Evolutionary conservation across 2,888 invertebrate genomes (phyloP).

Genomic region (Xestobium rufovillosum): DNA sequence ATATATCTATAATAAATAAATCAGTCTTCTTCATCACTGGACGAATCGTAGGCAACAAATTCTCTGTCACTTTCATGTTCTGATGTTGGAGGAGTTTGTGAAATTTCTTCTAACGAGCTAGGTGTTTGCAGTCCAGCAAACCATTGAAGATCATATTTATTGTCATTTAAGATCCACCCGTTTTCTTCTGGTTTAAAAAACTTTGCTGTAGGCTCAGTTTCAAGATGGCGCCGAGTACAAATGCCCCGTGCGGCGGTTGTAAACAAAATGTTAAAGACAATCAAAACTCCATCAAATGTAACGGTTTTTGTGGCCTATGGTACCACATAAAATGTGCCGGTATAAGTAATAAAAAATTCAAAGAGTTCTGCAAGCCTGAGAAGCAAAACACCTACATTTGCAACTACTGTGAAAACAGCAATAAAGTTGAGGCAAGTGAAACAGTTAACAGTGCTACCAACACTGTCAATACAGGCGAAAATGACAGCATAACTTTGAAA

Average conservation of each 20-base stretch:
- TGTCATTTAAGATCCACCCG: no score
- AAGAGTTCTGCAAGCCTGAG: background rate
- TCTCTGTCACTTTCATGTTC: no score
- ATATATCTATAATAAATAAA: no score
- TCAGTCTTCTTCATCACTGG: no score
- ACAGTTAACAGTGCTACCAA: conserved; percentile 1
- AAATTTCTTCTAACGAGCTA: no score
- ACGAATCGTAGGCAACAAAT: no score
- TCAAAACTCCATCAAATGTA: conserved; percentile 2
- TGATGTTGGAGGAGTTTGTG: no score
- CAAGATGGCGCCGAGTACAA: conserved; percentile 1
- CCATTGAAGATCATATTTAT: no score
- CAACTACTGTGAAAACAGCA: no score
- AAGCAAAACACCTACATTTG: background rate
- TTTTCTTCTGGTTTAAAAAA: no score
- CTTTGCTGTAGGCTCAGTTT: no score
- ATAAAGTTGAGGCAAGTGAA: background rate
- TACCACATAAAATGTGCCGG: conserved; percentile 1
- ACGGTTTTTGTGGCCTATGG: conserved; percentile 2
- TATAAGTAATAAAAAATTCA: background rate
- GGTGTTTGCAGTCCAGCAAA: no score
- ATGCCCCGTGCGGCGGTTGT: conserved; percentile 1
- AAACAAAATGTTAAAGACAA: conserved; percentile 1
- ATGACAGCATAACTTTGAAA: background rate
- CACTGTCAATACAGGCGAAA: conserved; percentile 1